These are phyloP conservation scores for Eclectus roratus DNA, from an alignment of 2,113 vertebrate genomes.

Conservation along the genomic window DNA sequence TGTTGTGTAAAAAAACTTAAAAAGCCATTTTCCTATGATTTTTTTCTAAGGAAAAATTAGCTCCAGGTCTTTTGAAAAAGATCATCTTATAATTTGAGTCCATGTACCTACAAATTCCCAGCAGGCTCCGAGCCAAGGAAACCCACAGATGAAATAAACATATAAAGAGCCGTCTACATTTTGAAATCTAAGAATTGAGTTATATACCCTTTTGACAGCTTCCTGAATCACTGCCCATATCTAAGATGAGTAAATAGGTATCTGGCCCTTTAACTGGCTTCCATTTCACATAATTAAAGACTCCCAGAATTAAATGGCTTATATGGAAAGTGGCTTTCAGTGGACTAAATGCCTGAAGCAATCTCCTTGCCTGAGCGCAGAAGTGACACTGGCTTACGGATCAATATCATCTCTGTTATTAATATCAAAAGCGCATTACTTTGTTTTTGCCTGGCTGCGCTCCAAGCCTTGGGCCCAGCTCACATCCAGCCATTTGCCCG, in stretches of 20 bases:
- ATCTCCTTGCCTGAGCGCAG: slow-evolving; percentile 77
- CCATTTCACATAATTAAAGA: slow-evolving; percentile 98
- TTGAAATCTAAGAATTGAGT: slow-evolving; percentile 78
- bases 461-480: slow-evolving; percentile 82
- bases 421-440: slow-evolving; percentile 99
- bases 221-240: slow-evolving; percentile 75
- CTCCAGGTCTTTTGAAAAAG: slow-evolving; percentile 71
- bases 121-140: slow-evolving; percentile 69
- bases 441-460: slow-evolving; percentile 90
- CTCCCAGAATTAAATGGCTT: slow-evolving; percentile 92
- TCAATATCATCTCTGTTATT: slow-evolving; percentile 99
- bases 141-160: slow-evolving; percentile 71
- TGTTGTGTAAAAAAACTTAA: neutral
- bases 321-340: slow-evolving; percentile 94
- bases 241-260: slow-evolving; percentile 70
- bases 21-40: neutral
- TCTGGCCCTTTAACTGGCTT: slow-evolving; percentile 82
- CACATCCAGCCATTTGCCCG: slow-evolving; percentile 87
- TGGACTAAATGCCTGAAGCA: slow-evolving; percentile 88
- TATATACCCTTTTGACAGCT: slow-evolving; percentile 77
- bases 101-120: slow-evolving; percentile 71
- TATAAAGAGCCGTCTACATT: slow-evolving; percentile 67
- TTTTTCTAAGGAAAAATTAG: slow-evolving; percentile 43
- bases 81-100: slow-evolving; percentile 70
- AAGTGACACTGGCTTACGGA: slow-evolving; percentile 85